Base-by-base conservation (phyloP, 1,140 invertebrate species). In the Euwallacea fornicatus region DNA sequence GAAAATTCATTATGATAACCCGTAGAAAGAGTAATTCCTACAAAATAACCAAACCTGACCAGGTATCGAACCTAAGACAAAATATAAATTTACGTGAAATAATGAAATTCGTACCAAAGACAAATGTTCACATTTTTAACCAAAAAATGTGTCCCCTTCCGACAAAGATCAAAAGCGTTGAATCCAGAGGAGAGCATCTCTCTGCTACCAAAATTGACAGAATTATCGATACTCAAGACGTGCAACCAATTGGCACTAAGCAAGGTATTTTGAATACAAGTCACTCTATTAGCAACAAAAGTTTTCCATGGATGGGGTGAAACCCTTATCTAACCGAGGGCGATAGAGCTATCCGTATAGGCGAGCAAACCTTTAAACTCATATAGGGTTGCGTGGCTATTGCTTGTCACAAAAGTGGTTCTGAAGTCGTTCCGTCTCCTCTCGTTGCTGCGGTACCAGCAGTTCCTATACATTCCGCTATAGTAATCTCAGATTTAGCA, bases 141-240 rank as follows among this genome's bases (percentile, higher is more conserved):
- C 53, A 66, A 54, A 55, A 64, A 66, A 50, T 13, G 2, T 43
- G 74, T 71, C 2, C 74, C 68, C n/a, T 54, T 16, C 78, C 76
- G 80, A 81, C 81, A 82, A 13, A 79, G 62, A 2, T 53, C 4
- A 47, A 61, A 65, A 50, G 66, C 11, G 3, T 15, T 7, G 0
- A 82, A 50, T 11, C 77, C 62, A 3, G 4, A 6, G 0, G 78
- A 74, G 0, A 67, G 41, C 0, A 81, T 21, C 0, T 82, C 81
- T 44, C 82, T 73, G 21, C n/a, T 56, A 56, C 54, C 54, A 16
- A 2, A 56, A 56, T 56, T 82, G 10, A 78, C 80, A n/a, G 82
- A 79, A 69, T 83, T 83, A 10, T 78, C 69, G 7, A 59, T 65
- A 7, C 76, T 75, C 13, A 47, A 10, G 16, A 83, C 78, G 74